A percentile compares a stretch with the other conserved stretches of the same genome.
These are phyloP conservation scores for Monopterus albus DNA, from an alignment of 2,113 vertebrate genomes.

Conservation along the genomic window DNA sequence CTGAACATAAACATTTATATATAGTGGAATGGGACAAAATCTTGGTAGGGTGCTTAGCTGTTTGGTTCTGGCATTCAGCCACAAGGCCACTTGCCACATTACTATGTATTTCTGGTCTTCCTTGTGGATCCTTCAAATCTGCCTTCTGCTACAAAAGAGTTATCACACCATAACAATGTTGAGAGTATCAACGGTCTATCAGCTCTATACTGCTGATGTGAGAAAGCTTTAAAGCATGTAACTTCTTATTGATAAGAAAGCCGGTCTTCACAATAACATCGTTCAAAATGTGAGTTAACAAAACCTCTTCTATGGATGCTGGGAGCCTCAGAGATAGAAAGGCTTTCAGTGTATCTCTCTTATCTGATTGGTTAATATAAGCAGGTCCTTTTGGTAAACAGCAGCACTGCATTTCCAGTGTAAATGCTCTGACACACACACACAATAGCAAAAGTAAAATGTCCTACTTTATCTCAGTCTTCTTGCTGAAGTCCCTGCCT, in stretches of 20 bases:
- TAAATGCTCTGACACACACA: slow-evolving; percentile 49
- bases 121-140: slow-evolving; percentile 15
- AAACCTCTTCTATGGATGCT: slow-evolving; percentile 46
- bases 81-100: too few species aligned
- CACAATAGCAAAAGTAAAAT: slow-evolving; percentile 60
- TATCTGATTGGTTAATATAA: slow-evolving; percentile 67
- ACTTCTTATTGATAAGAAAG: slow-evolving; percentile 32
- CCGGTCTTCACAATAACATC: slow-evolving; percentile 24
- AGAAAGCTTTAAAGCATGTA: slow-evolving; percentile 39
- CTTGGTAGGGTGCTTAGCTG: slow-evolving; percentile 1
- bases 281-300: slow-evolving; percentile 53
- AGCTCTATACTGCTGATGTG: slow-evolving; percentile 44
- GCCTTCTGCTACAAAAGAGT: slow-evolving; percentile 36
- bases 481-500: slow-evolving; percentile 18
- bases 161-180: slow-evolving; percentile 18
- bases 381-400: slow-evolving; percentile 54
- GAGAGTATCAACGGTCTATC: slow-evolving; percentile 24
- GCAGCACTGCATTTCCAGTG: slow-evolving; percentile 20
- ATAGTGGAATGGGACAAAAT: too few species aligned
- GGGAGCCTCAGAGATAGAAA: slow-evolving; percentile 48
- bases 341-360: slow-evolving; percentile 45
- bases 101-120: slow-evolving; percentile 23
- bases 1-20: too few species aligned
- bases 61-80: slow-evolving; percentile 28
- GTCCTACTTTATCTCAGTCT: slow-evolving; percentile 62